phyloP scores from a whole-genome alignment of 64 coral and sea anemone genomes.

The Pocillopora verrucosa region DNA sequence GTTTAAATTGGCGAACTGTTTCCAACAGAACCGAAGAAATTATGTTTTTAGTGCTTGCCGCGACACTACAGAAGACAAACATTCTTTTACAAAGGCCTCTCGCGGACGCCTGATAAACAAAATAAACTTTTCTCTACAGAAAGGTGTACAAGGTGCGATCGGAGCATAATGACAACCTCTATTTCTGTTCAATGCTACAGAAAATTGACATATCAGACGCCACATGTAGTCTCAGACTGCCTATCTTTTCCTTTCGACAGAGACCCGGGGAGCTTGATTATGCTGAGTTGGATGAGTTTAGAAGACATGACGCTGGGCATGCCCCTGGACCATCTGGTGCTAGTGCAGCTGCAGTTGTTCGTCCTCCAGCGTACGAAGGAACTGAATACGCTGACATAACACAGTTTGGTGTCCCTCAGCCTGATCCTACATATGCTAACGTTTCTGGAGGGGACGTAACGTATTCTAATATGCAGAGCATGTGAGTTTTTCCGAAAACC shows the following conservation, averaged over 20 bases:
- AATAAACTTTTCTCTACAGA: too few relatives aligned
- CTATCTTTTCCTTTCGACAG: neutral
- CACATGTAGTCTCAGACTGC: too few relatives aligned
- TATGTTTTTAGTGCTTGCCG: too few relatives aligned
- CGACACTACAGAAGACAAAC: too few relatives aligned
- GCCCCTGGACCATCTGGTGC: neutral
- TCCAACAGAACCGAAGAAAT: too few relatives aligned
- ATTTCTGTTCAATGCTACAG: too few relatives aligned
- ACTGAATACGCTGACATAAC: constrained; percentile 19
- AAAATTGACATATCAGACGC: too few relatives aligned
- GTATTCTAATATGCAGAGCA: constrained; percentile 28
- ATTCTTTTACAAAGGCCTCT: too few relatives aligned
- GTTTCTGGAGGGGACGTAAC: neutral
- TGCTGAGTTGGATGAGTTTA: constrained; percentile 15
- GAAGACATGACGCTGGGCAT: neutral
- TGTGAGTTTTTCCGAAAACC: neutral
- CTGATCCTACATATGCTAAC: constrained; percentile 23
- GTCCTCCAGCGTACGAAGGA: constrained; percentile 14
- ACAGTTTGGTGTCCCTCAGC: constrained; percentile 20
- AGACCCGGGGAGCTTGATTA: constrained; percentile 27
- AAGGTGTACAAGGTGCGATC: too few relatives aligned
- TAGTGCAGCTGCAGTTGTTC: neutral
- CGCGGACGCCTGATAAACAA: too few relatives aligned
- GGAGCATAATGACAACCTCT: too few relatives aligned
- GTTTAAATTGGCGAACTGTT: too few relatives aligned